phyloP scores from a whole-genome alignment of 2,113 vertebrate species.

The Octodon degus region DNA sequence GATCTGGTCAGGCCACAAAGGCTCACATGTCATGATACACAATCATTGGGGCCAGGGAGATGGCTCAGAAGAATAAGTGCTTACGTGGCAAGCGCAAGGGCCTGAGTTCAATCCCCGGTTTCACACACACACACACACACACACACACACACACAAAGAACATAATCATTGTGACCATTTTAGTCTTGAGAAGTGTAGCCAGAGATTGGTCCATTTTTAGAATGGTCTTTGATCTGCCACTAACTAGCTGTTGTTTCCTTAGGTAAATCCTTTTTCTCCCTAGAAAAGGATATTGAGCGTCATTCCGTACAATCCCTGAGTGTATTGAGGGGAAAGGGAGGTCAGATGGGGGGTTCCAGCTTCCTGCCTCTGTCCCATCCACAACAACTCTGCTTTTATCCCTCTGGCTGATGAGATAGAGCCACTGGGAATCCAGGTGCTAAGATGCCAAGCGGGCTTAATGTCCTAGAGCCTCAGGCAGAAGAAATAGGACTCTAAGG shows the following conservation, averaged over 20 bases:
- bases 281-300: not conserved
- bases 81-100: no score
- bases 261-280: not conserved
- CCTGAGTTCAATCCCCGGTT: no score
- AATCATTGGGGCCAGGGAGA: not conserved
- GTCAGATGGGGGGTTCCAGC: not conserved
- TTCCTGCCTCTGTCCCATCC: not conserved
- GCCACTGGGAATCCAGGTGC: not conserved
- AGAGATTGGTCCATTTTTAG: not conserved
- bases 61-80: no score
- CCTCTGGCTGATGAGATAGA: constrained; percentile 16
- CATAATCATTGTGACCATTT: not conserved
- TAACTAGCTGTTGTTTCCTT: constrained; percentile 28
- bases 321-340: not conserved
- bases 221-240: constrained; percentile 46
- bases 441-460: not conserved
- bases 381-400: not conserved
- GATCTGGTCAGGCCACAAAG: constrained; percentile 22
- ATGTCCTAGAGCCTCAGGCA: constrained; percentile 4
- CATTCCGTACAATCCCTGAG: not conserved
- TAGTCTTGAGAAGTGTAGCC: constrained; percentile 44
- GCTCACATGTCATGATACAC: not conserved
- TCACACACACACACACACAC: no score
- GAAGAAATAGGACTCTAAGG: constrained; percentile 7
- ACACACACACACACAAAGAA: no score